Base-by-base conservation (phyloP, 2,797 vertebrate species). In the Megalops cyprinoides region DNA sequence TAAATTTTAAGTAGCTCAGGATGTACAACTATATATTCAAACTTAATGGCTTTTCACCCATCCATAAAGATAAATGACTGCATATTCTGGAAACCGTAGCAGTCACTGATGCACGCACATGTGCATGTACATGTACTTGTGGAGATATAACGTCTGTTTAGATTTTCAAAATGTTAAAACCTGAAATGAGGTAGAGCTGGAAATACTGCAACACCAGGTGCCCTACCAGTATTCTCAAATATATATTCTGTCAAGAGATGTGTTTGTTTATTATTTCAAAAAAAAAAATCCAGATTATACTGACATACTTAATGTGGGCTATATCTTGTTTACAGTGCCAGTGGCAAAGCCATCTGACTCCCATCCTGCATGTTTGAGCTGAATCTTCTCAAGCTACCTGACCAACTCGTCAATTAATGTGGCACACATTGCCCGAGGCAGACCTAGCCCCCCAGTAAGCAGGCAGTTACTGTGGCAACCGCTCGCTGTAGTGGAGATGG, bases 391-490 rank as follows among this genome's bases (percentile, higher is more conserved):
- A 55, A 69, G 58, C 71, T 83, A 79, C 76, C 79, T 76, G 58
- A 67, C 81, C 60, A 82, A 81, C 51, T 82, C 53, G 23, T 79
- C 75, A 83, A 81, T 76, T 81, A 81, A 56, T 81, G 60, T 23
- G 58, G 7, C 23, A 37, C 20, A 44, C 39, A 71, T 6, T 39
- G 42, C 67, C 39, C 23, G 65, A 69, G 34, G 20, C 55, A 69
- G 28, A 44, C 42, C 69, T 25, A 79, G 62, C 53, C 56, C 80
- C 71, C 71, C 48, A 69, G 67, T 56, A 84, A 75, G 48, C 34
- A 67, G 48, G 31, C 62, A 39, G 85, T 81, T 84, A 80, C 81
- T 84, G 83, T 82, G 83, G 83, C 79, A 86, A 83, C 79, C 51
- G 46, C 71, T 77, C 51, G 15, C 58, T 73, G 28, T 48, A 39